Conservation (phyloP, 1,140 invertebrate genomes). For the Atta colombica region DNA sequence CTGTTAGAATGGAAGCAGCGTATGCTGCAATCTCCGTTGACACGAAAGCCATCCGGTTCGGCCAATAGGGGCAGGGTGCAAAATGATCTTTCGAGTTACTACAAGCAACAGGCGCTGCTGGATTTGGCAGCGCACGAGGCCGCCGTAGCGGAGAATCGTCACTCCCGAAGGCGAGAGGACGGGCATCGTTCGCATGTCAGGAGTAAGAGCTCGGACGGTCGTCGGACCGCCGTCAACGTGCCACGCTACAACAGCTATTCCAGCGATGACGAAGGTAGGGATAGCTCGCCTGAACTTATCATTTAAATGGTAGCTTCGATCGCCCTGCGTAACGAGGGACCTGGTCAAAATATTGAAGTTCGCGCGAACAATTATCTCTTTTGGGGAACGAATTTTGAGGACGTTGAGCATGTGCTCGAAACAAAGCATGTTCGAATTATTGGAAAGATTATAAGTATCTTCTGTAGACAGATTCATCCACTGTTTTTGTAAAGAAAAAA, state of each 20-base stretch:
- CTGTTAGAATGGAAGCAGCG: constrained; percentile 96
- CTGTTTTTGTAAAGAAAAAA: not conserved
- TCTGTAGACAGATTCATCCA: not conserved
- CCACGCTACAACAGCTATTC: constrained; percentile 93
- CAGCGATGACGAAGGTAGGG: constrained; percentile 95
- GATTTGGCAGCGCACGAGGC: constrained; percentile 81
- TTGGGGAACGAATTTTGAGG: not conserved
- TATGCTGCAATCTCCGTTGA: constrained; percentile 95
- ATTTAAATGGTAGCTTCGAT: constrained; percentile 79
- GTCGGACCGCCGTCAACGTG: constrained; percentile 85
- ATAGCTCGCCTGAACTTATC: constrained; percentile 83
- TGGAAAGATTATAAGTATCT: not conserved
- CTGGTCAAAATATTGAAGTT: not conserved
- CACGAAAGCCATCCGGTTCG: constrained; percentile 90
- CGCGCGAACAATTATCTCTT: constrained; percentile 13
- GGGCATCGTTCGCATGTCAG: constrained; percentile 83
- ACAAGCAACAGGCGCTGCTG: constrained; percentile 84
- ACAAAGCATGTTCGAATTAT: not conserved
- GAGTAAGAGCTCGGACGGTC: constrained; percentile 86
- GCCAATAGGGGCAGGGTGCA: constrained; percentile 83
- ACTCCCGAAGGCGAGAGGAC: constrained; percentile 81
- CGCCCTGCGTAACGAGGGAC: constrained; percentile 61
- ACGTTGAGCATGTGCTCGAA: not conserved
- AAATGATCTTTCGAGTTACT: constrained; percentile 85
- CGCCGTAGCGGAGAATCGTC: constrained; percentile 76